Evolutionary conservation across 2,888 invertebrate genomes (phyloP).

Genomic region (Synanthedon vespiformis): DNA sequence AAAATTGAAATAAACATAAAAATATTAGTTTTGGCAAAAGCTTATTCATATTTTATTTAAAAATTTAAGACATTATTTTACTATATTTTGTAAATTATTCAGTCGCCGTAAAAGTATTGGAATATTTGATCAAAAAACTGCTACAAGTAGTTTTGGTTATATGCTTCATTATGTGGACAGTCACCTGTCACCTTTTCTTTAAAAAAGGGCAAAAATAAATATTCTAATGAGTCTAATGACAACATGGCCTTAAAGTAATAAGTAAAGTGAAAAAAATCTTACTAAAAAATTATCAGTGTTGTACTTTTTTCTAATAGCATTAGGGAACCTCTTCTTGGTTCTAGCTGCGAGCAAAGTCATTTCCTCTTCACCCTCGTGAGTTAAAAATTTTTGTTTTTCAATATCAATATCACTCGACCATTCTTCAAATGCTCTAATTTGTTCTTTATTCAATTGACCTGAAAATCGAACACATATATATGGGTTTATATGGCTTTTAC

Average conservation of each 20-base stretch:
- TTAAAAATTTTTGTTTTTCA: conserved; percentile 71
- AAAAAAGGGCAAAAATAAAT: not conserved
- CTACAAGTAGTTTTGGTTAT: too few species aligned
- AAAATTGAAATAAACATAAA: conserved; percentile 21
- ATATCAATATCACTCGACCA: conserved; percentile 71
- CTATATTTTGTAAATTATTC: too few species aligned
- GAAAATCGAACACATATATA: conserved; percentile 7
- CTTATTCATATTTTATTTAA: too few species aligned
- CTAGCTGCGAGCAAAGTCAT: conserved; percentile 79
- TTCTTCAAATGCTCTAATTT: conserved; percentile 54
- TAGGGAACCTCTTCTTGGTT: conserved; percentile 78
- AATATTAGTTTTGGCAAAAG: too few species aligned
- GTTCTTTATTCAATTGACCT: conserved; percentile 47
- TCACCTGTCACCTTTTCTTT: not conserved
- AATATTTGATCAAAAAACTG: too few species aligned
- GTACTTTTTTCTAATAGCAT: conserved; percentile 72
- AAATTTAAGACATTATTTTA: too few species aligned
- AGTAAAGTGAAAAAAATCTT: conserved; percentile 10
- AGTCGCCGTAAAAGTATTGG: too few species aligned
- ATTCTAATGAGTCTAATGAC: not conserved
- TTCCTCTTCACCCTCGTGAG: conserved; percentile 82
- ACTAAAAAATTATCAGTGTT: conserved; percentile 71
- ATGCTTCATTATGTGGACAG: too few species aligned
- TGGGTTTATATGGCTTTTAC: too few species aligned
- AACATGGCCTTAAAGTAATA: not conserved